Evolutionary conservation across 2,888 invertebrate genomes (phyloP).

Genomic region (Melanargia galathea): DNA sequence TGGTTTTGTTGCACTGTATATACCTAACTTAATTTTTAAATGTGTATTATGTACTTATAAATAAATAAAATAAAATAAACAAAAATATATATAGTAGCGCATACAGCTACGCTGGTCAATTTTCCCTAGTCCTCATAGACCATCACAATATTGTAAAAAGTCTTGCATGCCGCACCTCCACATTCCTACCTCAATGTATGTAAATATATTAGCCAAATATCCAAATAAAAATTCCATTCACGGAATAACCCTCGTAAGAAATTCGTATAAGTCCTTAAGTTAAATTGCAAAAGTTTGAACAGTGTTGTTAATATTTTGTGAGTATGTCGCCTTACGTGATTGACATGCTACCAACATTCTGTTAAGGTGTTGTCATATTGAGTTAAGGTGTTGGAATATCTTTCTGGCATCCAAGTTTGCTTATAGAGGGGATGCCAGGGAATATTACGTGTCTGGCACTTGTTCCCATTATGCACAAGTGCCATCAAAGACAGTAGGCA

Average conservation of each 20-base stretch:
- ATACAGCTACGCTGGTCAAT: no score
- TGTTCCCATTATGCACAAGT: no score
- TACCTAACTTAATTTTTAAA: no score
- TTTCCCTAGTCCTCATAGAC: no score
- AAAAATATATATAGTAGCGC: no score
- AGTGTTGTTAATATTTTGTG: constrained; percentile 1
- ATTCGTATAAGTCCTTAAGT: constrained; percentile 1
- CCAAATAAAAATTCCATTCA: neutral
- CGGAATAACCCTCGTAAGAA: neutral
- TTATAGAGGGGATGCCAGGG: no score
- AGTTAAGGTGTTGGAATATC: no score
- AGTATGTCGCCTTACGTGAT: constrained; percentile 2
- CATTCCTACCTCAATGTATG: neutral
- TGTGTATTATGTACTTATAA: no score
- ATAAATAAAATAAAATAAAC: no score
- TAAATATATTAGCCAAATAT: neutral
- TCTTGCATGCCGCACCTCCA: neutral
- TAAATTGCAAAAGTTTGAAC: constrained; percentile 6
- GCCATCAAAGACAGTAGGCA: no score
- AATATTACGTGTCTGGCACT: no score
- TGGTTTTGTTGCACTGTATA: no score
- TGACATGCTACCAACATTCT: neutral
- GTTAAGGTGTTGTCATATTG: neutral
- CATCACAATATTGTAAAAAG: neutral
- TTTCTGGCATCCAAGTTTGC: neutral